Conservation (phyloP, 2,113 vertebrate species). For the Pelusios castaneus region DNA sequence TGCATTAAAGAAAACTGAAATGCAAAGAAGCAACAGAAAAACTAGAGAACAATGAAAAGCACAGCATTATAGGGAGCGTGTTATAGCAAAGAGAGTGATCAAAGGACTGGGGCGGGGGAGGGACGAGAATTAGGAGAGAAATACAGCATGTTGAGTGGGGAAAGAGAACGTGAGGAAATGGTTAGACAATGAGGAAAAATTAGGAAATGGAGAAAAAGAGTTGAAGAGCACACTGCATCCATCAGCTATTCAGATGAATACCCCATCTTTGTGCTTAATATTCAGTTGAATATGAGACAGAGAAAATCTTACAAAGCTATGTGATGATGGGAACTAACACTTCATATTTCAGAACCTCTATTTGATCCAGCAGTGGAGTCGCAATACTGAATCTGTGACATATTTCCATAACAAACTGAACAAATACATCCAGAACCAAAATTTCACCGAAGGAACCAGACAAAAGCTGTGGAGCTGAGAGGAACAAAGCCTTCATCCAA, state of each 20-base stretch:
- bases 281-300: not conserved
- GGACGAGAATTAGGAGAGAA: not conserved
- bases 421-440: not conserved
- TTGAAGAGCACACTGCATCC: not conserved
- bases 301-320: not conserved
- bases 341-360: no score
- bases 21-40: not conserved
- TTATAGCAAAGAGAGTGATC: not conserved
- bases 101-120: not conserved
- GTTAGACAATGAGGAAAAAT: not conserved
- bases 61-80: accelerated
- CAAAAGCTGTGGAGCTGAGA: not conserved
- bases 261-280: not conserved
- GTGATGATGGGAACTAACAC: not conserved
- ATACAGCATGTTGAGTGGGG: not conserved
- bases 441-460: not conserved
- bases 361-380: not conserved
- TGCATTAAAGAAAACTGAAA: not conserved
- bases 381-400: not conserved
- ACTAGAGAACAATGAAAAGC: not conserved
- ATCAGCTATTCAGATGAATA: not conserved
- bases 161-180: not conserved
- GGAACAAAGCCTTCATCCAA: not conserved
- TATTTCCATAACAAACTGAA: not conserved
- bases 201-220: not conserved